Percentiles rank a stretch among this genome's conserved stretches.
These are phyloP conservation scores for Sebastes steindachneri DNA, from an alignment of 2,797 vertebrate genomes.

Conservation along the genomic window DNA sequence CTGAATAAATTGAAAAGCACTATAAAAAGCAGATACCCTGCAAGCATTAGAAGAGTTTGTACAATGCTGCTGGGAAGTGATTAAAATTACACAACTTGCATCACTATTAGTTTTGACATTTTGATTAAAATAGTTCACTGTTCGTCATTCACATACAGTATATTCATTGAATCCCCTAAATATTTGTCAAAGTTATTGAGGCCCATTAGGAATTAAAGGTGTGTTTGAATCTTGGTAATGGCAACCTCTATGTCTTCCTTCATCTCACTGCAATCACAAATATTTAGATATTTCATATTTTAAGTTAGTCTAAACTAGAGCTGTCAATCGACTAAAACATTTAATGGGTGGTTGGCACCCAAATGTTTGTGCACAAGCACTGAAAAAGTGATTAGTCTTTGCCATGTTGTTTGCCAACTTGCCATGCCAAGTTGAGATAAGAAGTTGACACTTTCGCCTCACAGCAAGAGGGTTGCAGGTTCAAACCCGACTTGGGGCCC, in stretches of 20 bases:
- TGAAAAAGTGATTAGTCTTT: background rate
- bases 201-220: background rate
- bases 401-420: no score
- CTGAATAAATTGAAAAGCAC: background rate
- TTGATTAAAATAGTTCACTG: background rate
- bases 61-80: background rate
- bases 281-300: background rate
- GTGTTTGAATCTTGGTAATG: background rate
- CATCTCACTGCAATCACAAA: background rate
- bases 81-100: background rate
- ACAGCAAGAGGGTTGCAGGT: background rate
- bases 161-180: background rate
- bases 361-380: background rate
- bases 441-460: no score
- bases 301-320: background rate
- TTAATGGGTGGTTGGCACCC: background rate
- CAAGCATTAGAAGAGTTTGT: background rate
- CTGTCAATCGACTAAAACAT: background rate
- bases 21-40: background rate
- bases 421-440: background rate
- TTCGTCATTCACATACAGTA: background rate
- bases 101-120: background rate
- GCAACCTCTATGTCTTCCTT: background rate
- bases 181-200: background rate
- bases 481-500: no score